These are phyloP conservation scores for Liolophura sinensis DNA, from an alignment of 1,140 invertebrate genomes.

Conservation along the genomic window DNA sequence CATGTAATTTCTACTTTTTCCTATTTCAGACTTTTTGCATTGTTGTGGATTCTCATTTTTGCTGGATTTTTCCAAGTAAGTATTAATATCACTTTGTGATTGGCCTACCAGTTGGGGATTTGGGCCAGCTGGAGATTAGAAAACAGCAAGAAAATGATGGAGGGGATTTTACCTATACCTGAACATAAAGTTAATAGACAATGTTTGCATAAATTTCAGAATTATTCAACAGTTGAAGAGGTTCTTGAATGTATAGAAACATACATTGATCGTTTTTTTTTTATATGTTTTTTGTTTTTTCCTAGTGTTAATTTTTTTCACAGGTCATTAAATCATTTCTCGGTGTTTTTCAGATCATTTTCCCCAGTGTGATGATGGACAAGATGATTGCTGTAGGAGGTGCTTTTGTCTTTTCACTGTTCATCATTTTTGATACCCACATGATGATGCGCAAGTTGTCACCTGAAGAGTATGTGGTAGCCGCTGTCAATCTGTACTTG, in stretches of 20 bases:
- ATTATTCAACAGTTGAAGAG: too few relatives aligned
- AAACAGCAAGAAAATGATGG: neutral
- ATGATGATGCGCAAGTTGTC: slow-evolving; percentile 71
- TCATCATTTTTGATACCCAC: slow-evolving; percentile 71
- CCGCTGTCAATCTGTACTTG: slow-evolving; percentile 82
- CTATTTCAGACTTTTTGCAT: slow-evolving; percentile 71
- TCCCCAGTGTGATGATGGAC: slow-evolving; percentile 71
- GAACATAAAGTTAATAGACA: too few relatives aligned
- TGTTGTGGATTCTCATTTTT: slow-evolving; percentile 71
- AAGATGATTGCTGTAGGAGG: slow-evolving; percentile 70
- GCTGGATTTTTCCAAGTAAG: slow-evolving; percentile 66
- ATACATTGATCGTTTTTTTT: neutral
- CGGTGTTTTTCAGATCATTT: slow-evolving; percentile 70
- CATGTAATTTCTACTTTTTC: slow-evolving; percentile 18
- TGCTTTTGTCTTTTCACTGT: slow-evolving; percentile 75
- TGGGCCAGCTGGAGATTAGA: neutral
- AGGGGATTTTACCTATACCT: too few relatives aligned
- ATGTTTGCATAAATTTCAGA: too few relatives aligned
- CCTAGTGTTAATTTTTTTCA: neutral
- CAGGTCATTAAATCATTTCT: slow-evolving; percentile 8
- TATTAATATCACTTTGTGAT: too few relatives aligned
- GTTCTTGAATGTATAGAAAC: too few relatives aligned
- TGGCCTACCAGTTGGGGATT: too few relatives aligned
- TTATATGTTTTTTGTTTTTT: neutral
- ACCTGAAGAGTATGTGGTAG: slow-evolving; percentile 78